These are phyloP conservation scores for Pachypanchax playfairii DNA, from an alignment of 2,113 vertebrate species.

Conservation along the genomic window DNA sequence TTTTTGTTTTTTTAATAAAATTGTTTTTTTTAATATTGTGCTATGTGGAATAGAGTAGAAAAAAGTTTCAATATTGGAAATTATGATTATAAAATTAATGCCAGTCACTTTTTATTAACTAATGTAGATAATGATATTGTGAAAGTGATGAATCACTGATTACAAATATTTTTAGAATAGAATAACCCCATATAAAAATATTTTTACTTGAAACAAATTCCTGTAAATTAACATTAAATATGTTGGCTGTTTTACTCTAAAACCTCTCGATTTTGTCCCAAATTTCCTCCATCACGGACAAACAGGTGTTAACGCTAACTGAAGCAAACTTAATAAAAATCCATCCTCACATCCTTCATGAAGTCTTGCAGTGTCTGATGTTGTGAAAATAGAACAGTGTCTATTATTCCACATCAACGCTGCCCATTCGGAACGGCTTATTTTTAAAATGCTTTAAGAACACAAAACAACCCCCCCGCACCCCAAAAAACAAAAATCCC, in stretches of 20 bases:
- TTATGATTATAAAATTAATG: no score
- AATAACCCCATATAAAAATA: no score
- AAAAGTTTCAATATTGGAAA: no score
- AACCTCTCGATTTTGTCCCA: conserved; percentile 40
- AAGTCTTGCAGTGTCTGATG: neutral
- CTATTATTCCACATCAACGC: conserved; percentile 7
- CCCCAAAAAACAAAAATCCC: conserved; percentile 24
- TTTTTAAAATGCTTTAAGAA: conserved; percentile 11
- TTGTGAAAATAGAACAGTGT: conserved; percentile 12
- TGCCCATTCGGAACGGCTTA: neutral
- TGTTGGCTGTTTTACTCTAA: conserved; percentile 39
- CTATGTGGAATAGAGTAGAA: no score
- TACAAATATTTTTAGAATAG: no score
- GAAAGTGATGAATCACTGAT: neutral
- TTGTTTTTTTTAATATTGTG: no score
- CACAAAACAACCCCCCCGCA: conserved; percentile 28
- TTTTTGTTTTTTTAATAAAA: no score
- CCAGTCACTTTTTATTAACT: no score
- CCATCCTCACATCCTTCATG: conserved; percentile 10
- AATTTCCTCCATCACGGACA: conserved; percentile 27
- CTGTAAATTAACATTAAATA: conserved; percentile 32
- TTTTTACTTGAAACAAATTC: conserved; percentile 8
- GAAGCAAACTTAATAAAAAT: conserved; percentile 34
- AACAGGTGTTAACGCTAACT: conserved; percentile 23
- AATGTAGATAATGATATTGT: no score